phyloP scores from a whole-genome alignment of 2,797 vertebrate genomes.

The Capromys pilorides region DNA sequence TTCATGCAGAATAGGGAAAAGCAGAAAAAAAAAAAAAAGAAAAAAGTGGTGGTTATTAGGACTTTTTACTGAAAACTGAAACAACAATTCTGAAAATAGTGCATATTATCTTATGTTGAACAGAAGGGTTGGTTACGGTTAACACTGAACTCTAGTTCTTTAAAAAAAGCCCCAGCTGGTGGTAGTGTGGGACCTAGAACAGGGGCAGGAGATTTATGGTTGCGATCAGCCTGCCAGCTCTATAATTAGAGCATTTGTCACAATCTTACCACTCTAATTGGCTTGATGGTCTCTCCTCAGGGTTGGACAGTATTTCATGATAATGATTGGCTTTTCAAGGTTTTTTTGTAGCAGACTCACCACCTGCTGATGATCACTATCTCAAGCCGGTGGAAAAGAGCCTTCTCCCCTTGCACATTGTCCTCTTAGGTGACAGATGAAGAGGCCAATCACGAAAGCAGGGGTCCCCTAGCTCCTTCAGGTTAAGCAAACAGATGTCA shows the following conservation, averaged over 20 bases:
- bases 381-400: accelerated
- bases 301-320: not conserved
- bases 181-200: not conserved
- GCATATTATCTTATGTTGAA: too few relatives aligned
- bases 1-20: not conserved
- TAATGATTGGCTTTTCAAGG: constrained; percentile 45
- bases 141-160: not conserved
- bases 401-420: accelerated
- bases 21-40: not conserved
- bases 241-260: not conserved
- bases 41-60: not conserved
- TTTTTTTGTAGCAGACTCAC: constrained; percentile 54
- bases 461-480: not conserved
- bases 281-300: not conserved
- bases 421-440: not conserved
- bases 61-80: not conserved
- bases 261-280: not conserved
- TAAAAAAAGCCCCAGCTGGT: not conserved
- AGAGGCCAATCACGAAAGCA: not conserved
- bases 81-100: not conserved
- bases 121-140: not conserved
- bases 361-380: not conserved
- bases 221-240: not conserved
- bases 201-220: not conserved
- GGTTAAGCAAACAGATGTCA: not conserved